A percentile compares a stretch with the other conserved stretches of the same genome.
phyloP scores from a whole-genome alignment of 2,113 vertebrate genomes.

The Promerops cafer region DNA sequence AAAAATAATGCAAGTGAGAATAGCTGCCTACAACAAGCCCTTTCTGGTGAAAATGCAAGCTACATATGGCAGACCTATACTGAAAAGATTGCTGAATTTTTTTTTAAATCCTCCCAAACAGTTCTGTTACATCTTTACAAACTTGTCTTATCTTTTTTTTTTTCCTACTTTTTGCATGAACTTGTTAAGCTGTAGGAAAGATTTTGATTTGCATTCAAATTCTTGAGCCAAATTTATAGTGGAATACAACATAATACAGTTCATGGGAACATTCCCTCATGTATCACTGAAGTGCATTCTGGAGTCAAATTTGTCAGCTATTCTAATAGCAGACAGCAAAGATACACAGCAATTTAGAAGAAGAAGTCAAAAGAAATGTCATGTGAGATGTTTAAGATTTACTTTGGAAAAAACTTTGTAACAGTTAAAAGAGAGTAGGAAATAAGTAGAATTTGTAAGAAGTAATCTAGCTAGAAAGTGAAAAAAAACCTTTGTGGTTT shows the following conservation, averaged over 20 bases:
- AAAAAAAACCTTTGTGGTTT: neutral
- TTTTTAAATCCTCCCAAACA: neutral
- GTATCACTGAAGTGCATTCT: neutral
- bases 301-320: neutral
- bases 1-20: neutral
- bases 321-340: neutral
- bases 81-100: too few relatives aligned
- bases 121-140: neutral
- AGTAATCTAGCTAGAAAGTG: neutral
- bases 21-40: fast-evolving
- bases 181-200: neutral
- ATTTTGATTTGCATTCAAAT: neutral
- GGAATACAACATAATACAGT: neutral
- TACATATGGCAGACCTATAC: neutral
- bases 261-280: neutral
- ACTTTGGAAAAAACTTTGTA: neutral
- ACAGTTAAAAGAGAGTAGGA: neutral
- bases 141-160: neutral
- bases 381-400: neutral
- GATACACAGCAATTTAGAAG: neutral
- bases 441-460: neutral
- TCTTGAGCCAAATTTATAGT: neutral
- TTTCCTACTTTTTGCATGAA: neutral
- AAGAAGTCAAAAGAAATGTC: neutral
- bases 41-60: neutral